Percentiles rank a stretch among this genome's conserved stretches.
Evolutionary conservation across 2,888 invertebrate species (phyloP).

Genomic region (Anaspis maculata): DNA sequence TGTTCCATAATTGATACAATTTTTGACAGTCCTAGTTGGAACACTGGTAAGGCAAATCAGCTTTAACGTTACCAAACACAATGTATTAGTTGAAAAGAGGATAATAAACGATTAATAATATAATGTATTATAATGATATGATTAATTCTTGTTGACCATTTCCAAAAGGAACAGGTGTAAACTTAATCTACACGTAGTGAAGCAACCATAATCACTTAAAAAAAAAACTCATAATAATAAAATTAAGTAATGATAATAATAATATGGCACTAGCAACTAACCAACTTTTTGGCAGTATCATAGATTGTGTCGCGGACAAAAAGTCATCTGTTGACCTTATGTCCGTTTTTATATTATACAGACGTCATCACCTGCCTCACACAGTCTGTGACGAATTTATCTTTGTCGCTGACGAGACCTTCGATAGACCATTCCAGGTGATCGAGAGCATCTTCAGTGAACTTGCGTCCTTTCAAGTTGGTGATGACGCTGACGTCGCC

Average conservation of each 20-base stretch:
- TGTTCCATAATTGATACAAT: too few relatives aligned
- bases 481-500: constrained; percentile 56
- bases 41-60: too few relatives aligned
- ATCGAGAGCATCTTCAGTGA: constrained; percentile 54
- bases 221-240: constrained; percentile 4
- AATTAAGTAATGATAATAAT: constrained; percentile 4
- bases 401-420: constrained; percentile 37
- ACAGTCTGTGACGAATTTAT: constrained; percentile 56
- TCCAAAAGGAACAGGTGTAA: constrained; percentile 16
- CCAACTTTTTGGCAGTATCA: constrained; percentile 4
- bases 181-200: constrained; percentile 18
- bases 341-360: constrained; percentile 27
- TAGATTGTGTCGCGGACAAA: too few relatives aligned
- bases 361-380: constrained; percentile 56
- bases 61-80: too few relatives aligned
- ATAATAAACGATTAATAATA: too few relatives aligned
- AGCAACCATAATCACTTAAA: constrained; percentile 10
- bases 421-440: constrained; percentile 45
- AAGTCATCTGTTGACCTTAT: too few relatives aligned
- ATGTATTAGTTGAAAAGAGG: too few relatives aligned
- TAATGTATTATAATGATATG: constrained; percentile 31
- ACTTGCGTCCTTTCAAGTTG: constrained; percentile 56
- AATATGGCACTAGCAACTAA: constrained; percentile 9
- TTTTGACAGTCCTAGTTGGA: too few relatives aligned
- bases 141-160: constrained; percentile 37